Conservation (phyloP, 2,113 vertebrate genomes). For the Pao palembangensis region DNA sequence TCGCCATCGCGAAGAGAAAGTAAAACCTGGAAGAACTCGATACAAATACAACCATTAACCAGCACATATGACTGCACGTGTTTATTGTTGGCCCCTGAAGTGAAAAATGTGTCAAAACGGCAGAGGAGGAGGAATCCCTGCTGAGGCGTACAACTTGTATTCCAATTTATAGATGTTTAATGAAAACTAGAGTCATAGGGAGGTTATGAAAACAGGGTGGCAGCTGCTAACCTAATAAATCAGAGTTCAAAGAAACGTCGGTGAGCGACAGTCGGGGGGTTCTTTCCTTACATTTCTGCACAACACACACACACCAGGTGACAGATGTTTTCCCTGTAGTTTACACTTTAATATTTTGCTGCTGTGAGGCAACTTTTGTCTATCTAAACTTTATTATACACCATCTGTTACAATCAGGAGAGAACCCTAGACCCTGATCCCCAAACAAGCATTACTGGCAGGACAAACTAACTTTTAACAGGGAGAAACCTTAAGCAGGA, state of each 20-base stretch:
- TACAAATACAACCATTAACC: slow-evolving; percentile 2
- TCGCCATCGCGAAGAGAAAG: too few relatives aligned
- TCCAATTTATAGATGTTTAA: slow-evolving; percentile 34
- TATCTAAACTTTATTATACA: too few relatives aligned
- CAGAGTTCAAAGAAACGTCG: slow-evolving; percentile 52
- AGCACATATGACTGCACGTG: slow-evolving; percentile 24
- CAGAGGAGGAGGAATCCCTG: slow-evolving; percentile 12
- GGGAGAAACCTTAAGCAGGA: too few relatives aligned
- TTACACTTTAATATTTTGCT: neutral
- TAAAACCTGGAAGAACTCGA: slow-evolving; percentile 6
- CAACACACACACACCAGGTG: slow-evolving; percentile 18
- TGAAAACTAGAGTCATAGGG: slow-evolving; percentile 1
- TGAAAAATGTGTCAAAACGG: slow-evolving; percentile 34
- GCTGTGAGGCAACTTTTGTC: too few relatives aligned
- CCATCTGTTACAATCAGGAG: too few relatives aligned
- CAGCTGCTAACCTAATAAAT: slow-evolving; percentile 39
- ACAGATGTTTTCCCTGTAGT: slow-evolving; percentile 34
- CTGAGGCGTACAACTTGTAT: slow-evolving; percentile 30
- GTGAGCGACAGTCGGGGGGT: slow-evolving; percentile 30
- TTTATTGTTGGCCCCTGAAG: slow-evolving; percentile 42
- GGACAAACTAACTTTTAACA: too few relatives aligned
- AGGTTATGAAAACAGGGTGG: slow-evolving; percentile 19
- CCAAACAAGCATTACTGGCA: too few relatives aligned
- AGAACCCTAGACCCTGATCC: too few relatives aligned
- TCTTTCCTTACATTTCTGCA: slow-evolving; percentile 15